Base-by-base conservation (phyloP, 2,113 vertebrate genomes). In the Taurulus bubalis region DNA sequence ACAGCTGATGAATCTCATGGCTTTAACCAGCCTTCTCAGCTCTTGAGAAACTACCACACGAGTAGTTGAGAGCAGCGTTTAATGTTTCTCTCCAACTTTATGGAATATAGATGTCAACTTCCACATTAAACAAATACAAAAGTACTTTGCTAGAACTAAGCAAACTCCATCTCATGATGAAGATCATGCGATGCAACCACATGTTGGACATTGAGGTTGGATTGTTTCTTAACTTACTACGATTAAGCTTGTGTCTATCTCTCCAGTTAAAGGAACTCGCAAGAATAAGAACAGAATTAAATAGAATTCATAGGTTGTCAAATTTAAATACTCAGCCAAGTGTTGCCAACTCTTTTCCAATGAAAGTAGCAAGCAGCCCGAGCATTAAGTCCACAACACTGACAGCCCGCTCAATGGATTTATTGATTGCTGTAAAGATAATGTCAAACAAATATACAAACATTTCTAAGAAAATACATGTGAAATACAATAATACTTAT, bases 81-180 rank as follows among this genome's bases (percentile, higher is more conserved):
- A 26, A 22, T 47, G 10, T 47, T 22, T 49, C 30, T 51, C 59
- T 72, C 24, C 28, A 63, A 11, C 22, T 55, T 40, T 8, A 40
- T 53, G 51, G 26, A 20, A 26, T 20, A 14, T 56, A 56, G 40
- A 34, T 40, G 32, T 14, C 4, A 7, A 47, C 51, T 56, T 45
- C 12, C 34, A 42, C n/a, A 28, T 73, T 8, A 11, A 71, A 81
- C 24, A 64, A 47, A 72, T 22, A n/a, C 38, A 66, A 49, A 60
- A 49, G 24, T n/a, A n/a, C 36, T 32, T 51, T 32, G 12, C 22
- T 58, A 47, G 9, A 45, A 15, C 9, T 4, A 34, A 45, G 59
- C 9, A 56, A 53, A 34, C 49, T 15, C 14, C 32, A 62, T 18
- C 9, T 18, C 12, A 16, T 18, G 7, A 51, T 30, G 6, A 34